Evolutionary conservation across 2,888 invertebrate species (phyloP), one percentile per base, ranked within the genome.

Genomic region (Pollenia amentaria): DNA sequence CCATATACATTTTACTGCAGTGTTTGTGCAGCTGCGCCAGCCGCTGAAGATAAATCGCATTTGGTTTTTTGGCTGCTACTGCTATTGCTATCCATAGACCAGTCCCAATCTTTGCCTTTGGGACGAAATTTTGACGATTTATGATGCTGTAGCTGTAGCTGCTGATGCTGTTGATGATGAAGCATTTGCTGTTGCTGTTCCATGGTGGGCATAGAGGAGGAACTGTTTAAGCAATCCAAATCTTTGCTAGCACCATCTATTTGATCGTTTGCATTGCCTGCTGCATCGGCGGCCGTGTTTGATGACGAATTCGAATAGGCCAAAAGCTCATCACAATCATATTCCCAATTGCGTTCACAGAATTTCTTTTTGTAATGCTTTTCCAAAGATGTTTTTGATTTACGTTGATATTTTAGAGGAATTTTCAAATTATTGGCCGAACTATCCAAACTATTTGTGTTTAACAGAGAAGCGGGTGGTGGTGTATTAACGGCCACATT

Each of bases 311-410:
- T 92, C 6, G 92, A 92, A 84, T 91, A 91, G 14, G 91, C 89
- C 84, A 92, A 70, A 67, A 91, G 75, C 48, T 92, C 93, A 81
- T 91, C 92, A 78, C 92, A 92, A 85, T 93, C 92, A 82, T 92
- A 93, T 94, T 95, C 96, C 96, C 96, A 92, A 94, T 95, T 94
- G 95, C 96, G 91, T 95, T 96, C 96, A 94, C 97, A 97, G 94
- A 96, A 96, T 91, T 97, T 97, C 94, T 97, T 97, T 94, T 97
- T 97, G 93, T 97, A 97, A 93, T 97, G 97, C 89, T 95, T 95
- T 79, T 93, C 93, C 51, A 91, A 91, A 0, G 94, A 94, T 90
- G 93, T 87, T 86, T 92, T 93, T 2, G 93, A 93, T 88, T 95
- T 94, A 48, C 95, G 93, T 89, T 95, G 95, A 91, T 95, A 95